These are phyloP conservation scores for Labeo calbasu DNA, from an alignment of 2,797 vertebrate genomes.

Conservation along the genomic window DNA sequence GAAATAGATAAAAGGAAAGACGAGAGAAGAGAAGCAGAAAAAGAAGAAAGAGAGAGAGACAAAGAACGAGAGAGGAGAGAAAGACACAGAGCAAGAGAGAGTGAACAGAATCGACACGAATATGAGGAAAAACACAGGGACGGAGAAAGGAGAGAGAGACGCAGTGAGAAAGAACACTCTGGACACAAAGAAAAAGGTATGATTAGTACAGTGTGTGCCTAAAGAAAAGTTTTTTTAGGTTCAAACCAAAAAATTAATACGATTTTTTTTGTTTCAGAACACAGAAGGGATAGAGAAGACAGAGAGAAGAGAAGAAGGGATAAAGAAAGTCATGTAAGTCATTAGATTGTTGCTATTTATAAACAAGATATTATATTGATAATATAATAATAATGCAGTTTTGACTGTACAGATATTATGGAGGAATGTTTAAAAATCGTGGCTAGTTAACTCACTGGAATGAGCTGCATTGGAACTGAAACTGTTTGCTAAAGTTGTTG, in stretches of 20 bases:
- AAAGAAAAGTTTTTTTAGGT: not conserved
- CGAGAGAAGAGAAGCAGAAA: slow-evolving; percentile 22
- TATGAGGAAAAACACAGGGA: slow-evolving; percentile 61
- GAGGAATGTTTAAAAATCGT: not conserved
- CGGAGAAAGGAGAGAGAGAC: slow-evolving; percentile 68
- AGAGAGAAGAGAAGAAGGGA: slow-evolving; percentile 72
- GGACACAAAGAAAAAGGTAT: slow-evolving; percentile 70
- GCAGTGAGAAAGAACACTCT: slow-evolving; percentile 61
- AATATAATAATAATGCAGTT: not conserved
- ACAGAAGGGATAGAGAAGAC: slow-evolving; percentile 71
- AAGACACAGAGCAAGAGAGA: slow-evolving; percentile 59
- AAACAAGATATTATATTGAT: not conserved
- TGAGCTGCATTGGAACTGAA: not conserved
- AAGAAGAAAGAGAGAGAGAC: slow-evolving; percentile 32
- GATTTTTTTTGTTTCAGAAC: slow-evolving; percentile 65
- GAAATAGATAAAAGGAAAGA: slow-evolving; percentile 49
- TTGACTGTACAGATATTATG: not conserved
- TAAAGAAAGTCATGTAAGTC: slow-evolving; percentile 69
- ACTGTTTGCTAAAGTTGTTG: slow-evolving; percentile 20
- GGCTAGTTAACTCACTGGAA: not conserved
- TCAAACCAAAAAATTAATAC: not conserved
- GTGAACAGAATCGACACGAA: slow-evolving; percentile 59
- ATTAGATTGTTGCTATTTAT: slow-evolving; percentile 19
- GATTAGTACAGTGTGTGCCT: not conserved
- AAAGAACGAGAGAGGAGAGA: slow-evolving; percentile 46